Base-by-base conservation (phyloP, 2,797 vertebrate genomes). In the Galagoides demidoff region DNA sequence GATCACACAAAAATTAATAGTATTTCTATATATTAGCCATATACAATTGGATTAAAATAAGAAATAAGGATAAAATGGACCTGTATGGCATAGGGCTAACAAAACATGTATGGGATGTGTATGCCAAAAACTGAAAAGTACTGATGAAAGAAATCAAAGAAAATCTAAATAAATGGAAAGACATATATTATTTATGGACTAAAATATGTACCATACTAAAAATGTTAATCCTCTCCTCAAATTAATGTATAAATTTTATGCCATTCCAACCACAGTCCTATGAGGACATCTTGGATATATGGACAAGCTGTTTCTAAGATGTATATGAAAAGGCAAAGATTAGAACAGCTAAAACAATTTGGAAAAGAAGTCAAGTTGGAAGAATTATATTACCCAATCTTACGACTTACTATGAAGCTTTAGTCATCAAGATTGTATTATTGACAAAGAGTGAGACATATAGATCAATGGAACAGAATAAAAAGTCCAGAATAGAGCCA, bases 41-140 rank as follows among this genome's bases (percentile, higher is more conserved):
- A 9, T 77, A 96, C 78, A 61, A 55, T 49, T 93, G 61, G 9
- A 68, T 57, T 86, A 12, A 66, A 81, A 94, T 96, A 49, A 52
- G 11, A 83, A 64, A 76, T 23, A 83, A n/a, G 37, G 5, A 52
- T 59, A 64, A 34, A 57, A 74, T 68, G n/a, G 20, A 27, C 4
- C 0, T 10, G 39, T 37, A 85, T 4, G 20, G 66, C 74, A 57
- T 57, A 37, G 14, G 16, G 2, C 19, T 77, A 95, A 55, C 43
- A 66, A 91, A 92, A 27, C 1, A 45, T 16, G 5, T 71, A 43
- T 8, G 43, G 12, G 1, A 55, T 34, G 39, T 90, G 1, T 49
- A 78, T 45, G 29, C 13, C 71, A 82, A 88, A 86, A 64, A 76
- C 49, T 63, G 63, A 84, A 78, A 77, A 82, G 22, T 57, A 20